Evolutionary conservation across 2,113 vertebrate genomes (phyloP).

Genomic region (Heteronetta atricapilla): DNA sequence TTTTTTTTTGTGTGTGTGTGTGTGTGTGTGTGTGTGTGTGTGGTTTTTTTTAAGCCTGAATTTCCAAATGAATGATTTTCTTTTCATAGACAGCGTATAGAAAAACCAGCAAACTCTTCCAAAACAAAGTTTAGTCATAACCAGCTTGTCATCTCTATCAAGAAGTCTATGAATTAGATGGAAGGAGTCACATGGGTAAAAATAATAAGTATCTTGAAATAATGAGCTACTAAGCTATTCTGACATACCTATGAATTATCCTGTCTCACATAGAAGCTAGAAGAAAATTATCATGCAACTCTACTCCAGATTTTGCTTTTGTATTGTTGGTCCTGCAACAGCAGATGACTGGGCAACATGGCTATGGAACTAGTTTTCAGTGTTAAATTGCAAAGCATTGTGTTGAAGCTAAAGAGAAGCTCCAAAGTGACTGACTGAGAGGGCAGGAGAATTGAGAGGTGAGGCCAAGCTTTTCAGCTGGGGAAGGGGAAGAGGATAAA

Average conservation of each 20-base stretch:
- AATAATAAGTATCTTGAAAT: neutral
- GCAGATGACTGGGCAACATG: neutral
- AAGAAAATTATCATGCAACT: neutral
- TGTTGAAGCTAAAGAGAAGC: neutral
- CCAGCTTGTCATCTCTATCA: neutral
- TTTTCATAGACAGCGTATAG: neutral
- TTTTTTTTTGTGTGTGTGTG: neutral
- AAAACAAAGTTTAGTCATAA: neutral
- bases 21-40: neutral
- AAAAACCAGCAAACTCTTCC: neutral
- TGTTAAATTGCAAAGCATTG: neutral
- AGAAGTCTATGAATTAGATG: neutral
- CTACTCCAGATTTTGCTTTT: neutral
- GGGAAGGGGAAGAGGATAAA: neutral
- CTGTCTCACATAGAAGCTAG: neutral
- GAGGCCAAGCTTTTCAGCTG: neutral
- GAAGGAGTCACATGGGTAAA: neutral
- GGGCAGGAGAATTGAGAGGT: neutral
- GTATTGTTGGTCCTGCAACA: neutral
- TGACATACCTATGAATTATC: neutral
- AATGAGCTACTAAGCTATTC: neutral
- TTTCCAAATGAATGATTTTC: neutral
- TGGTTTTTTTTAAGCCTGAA: neutral
- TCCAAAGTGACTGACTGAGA: neutral
- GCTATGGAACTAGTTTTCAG: neutral